Conservation (phyloP, 37 sponge, comb jelly and placozoan species). For the Ianthella basta region DNA sequence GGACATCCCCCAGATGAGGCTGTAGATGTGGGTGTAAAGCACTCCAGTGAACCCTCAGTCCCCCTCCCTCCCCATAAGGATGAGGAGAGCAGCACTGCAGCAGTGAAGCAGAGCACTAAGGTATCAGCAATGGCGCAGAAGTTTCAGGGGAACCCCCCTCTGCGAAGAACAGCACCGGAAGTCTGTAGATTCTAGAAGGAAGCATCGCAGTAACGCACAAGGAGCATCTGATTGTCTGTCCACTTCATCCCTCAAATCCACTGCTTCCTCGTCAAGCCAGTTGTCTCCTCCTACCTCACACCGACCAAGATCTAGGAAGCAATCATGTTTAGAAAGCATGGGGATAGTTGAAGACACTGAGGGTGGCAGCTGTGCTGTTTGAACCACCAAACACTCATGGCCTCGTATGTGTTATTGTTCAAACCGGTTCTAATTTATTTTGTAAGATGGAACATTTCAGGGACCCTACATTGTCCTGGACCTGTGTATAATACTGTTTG, state of each 20-base stretch:
- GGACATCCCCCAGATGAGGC: not conserved
- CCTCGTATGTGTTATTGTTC: not conserved
- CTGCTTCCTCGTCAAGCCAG: not conserved
- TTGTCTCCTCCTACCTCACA: not conserved
- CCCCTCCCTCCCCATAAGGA: not conserved
- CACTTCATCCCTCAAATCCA: not conserved
- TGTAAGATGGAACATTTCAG: too few species aligned
- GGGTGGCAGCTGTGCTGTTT: constrained; percentile 20
- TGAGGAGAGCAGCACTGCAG: not conserved
- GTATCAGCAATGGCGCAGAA: too few species aligned
- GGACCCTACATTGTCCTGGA: too few species aligned
- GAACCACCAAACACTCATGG: not conserved
- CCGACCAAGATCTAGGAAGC: not conserved
- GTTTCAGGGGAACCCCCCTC: not conserved
- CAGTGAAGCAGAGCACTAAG: not conserved
- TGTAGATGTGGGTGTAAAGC: not conserved
- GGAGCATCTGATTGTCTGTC: not conserved
- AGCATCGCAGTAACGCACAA: not conserved
- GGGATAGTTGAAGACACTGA: constrained; percentile 15
- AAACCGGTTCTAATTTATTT: too few species aligned
- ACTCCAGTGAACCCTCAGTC: not conserved
- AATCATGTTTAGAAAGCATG: not conserved
- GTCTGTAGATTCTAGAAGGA: not conserved
- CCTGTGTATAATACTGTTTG: too few species aligned
- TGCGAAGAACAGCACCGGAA: too few species aligned